Base-by-base conservation (phyloP, 2,888 invertebrate genomes). In the Rhagonycha fulva region DNA sequence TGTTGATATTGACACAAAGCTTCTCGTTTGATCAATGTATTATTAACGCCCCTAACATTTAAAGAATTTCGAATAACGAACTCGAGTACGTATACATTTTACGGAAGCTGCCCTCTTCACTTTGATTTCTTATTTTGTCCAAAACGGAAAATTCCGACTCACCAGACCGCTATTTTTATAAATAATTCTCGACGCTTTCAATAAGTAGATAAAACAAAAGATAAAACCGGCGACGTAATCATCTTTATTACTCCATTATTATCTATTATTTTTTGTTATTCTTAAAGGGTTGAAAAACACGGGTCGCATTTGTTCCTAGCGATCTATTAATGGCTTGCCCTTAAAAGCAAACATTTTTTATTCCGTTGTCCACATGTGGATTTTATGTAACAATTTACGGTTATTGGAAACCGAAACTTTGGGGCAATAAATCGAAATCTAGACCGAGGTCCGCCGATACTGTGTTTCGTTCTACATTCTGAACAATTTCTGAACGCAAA, bases 351-450 rank as follows among this genome's bases (percentile, higher is more conserved):
- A 83, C 84, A 83, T 85, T 85, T 86, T 85, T 85, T 85, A 84
- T 81, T 79, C 82, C 80, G 80, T 81, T 84, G 84, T 85, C 85
- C 85, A 83, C 84, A 84, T 85, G 85, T 85, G 85, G 84, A 85
- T 84, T 85, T 85, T 84, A 85, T 85, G 81, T 83, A 83, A 84
- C 85, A 86, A 86, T 87, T 86, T 85, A 86, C 86, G 85, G 84
- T 86, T 86, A 86, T 86, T 85, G 86, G 84, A 86, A 83, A 84
- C 84, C 84, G 84, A 86, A 86, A 85, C 84, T 85, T 85, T 82
- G 82, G 81, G 78, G 84, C 83, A 82, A 85, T 85, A 86, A 86
- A 86, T 86, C 84, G 84, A 80, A 83, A 84, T 83, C 80, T 82
- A 79, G 80, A 79, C 81, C 79, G 82, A 79, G 72, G 71, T 73